Evolutionary conservation across 2,888 invertebrate genomes (phyloP), one percentile per base, ranked within the genome.

Genomic region (Lycocerus yunnanus): DNA sequence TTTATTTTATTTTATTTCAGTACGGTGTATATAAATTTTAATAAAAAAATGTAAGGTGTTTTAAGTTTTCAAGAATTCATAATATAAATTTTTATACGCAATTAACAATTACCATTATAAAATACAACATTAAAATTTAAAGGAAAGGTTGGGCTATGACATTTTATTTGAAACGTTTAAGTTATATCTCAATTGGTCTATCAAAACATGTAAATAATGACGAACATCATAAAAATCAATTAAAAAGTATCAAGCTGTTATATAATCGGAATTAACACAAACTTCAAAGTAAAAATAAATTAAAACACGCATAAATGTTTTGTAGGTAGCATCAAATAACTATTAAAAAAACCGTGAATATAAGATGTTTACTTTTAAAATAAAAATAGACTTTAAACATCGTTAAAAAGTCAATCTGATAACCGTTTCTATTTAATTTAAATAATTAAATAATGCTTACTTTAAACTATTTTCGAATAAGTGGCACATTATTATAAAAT

Each of bases 1-100:
- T 82, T 79, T 78, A 78, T 76, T 82, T 80, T 81, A 81, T 82
- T 79, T 80, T 79, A 76, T 81, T 18, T 60, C 13, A 18, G 75
- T 75, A 77, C 10, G n/a, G n/a, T 24, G 75, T 78, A 79, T 79
- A 79, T 61, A 69, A 70, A 74, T 66, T 74, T 63, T 72, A 61
- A 76, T 15, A 18, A 63, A 61, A 15, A 61, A 20, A 63, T 18
- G 15, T 9, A 63, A 63, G 61, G n/a, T 63, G 61, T 63, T 63
- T 63, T 15, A 63, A n/a, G 61, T 63, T 43, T 43, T 43, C n/a
- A 43, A 2, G 43, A 43, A 5, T 4, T 43, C n/a, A 43, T 13
- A 43, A 43, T n/a, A n/a, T n/a, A 43, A 43, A 43, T 43, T 6
- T 43, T 43, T 43, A 27, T 43, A 43, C 1, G n/a, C 6, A 43